Percentiles rank a stretch among this genome's conserved stretches.
Conservation (phyloP, 2,797 vertebrate species). For the Pyrocephalus nanus region DNA sequence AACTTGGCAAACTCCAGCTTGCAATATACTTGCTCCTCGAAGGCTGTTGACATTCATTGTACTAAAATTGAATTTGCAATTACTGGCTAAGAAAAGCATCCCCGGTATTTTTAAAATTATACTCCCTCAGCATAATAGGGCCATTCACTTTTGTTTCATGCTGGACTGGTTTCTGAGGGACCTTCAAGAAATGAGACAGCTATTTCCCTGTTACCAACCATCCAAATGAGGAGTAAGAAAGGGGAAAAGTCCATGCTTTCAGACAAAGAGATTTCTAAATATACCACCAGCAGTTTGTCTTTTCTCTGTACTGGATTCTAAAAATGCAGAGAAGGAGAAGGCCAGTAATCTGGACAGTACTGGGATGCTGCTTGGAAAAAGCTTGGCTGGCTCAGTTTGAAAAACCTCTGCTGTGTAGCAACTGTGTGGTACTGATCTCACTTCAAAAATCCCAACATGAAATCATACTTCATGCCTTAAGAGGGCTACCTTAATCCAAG, state of each 20-base stretch:
- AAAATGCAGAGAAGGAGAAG: background rate
- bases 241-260: background rate
- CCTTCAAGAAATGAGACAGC: background rate
- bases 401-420: background rate
- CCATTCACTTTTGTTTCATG: constrained; percentile 46
- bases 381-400: background rate
- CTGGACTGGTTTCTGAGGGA: constrained; percentile 26
- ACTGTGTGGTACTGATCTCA: background rate
- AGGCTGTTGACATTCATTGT: constrained; percentile 26
- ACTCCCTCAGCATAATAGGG: background rate
- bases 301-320: background rate
- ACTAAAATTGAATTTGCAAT: constrained; percentile 56
- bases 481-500: background rate
- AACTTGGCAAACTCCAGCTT: constrained; percentile 39
- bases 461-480: background rate
- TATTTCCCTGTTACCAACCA: background rate
- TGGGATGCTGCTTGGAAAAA: background rate
- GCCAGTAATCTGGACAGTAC: background rate
- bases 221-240: background rate
- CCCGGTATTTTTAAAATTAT: constrained; percentile 46
- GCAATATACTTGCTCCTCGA: background rate
- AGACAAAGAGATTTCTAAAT: constrained; percentile 20
- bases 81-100: constrained; percentile 55
- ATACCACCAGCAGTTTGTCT: background rate
- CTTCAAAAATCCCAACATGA: background rate